A percentile compares a stretch with the other conserved stretches of the same genome.
phyloP scores from a whole-genome alignment of 2,113 vertebrate species.

The Pristiophorus japonicus region DNA sequence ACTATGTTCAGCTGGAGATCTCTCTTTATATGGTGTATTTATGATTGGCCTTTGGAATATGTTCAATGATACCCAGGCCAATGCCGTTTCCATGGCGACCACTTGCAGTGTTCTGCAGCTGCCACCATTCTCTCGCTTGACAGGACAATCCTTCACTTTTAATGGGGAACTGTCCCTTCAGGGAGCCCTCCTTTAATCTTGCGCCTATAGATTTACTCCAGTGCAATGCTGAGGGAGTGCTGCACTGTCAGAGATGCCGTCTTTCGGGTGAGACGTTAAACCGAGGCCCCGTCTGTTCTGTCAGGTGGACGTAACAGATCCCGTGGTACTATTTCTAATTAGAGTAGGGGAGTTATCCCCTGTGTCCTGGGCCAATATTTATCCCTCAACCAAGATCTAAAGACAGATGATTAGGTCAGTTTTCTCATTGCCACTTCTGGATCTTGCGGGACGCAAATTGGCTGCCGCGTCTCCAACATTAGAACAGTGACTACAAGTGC shows the following conservation, averaged over 20 bases:
- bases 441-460: neutral
- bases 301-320: neutral
- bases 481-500: too few species aligned
- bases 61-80: neutral
- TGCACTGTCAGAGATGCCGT: neutral
- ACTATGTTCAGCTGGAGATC: neutral
- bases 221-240: neutral
- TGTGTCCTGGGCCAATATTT: neutral
- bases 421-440: neutral
- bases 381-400: neutral
- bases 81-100: neutral
- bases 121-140: neutral
- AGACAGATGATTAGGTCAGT: neutral
- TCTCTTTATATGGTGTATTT: neutral
- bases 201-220: neutral
- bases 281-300: neutral
- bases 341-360: neutral
- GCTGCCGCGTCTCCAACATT: neutral
- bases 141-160: neutral
- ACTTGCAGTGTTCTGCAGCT: neutral
- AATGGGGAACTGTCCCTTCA: neutral
- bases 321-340: neutral
- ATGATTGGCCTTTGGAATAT: neutral
- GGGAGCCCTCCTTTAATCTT: neutral
- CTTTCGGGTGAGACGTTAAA: neutral